Base-by-base conservation (phyloP, 2,113 vertebrate genomes). In the Anguilla rostrata region DNA sequence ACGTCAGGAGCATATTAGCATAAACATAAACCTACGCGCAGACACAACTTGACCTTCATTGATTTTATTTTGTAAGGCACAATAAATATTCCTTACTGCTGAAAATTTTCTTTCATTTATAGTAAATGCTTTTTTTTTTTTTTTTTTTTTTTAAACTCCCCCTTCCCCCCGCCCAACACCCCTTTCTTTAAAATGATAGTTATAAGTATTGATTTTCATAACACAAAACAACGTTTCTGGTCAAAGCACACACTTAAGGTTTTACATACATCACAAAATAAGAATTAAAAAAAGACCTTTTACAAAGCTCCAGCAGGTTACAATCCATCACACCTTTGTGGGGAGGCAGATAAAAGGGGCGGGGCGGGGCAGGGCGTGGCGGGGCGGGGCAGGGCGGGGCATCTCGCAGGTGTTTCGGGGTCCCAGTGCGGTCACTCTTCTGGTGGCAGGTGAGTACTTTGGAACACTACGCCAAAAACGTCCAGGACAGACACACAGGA, bases 41-140 rank as follows among this genome's bases (percentile, higher is more conserved):
- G 0, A 15, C 5, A 75, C 5, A 26, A 87, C 84, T 86, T 89
- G 88, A 93, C 94, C 84, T 94, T 93, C 93, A 94, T 94, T 94
- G 93, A 93, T 90, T 94, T 86, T 87, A 95, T 95, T 95, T 95
- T 94, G 94, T 95, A 95, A 95, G 94, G 94, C 94, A 95, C 94
- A 92, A 93, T 92, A 95, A 95, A 93, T 95, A 94, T 94, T 95
- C 94, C 93, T 95, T 95, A 95, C 94, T 94, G 94, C 94, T 93
- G 92, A 93, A 92, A 34, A 34, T 34, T 93, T 93, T 92, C 92
- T 92, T 93, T 93, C 92, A 92, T 93, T 95, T 93, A 93, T 94
- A 94, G 93, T 94, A 94, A 93, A 93, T 93, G 92, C 94, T 93
- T 92, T 86, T 93, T 92, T 86, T 91, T 90, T 86, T 87, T 91